Conservation (phyloP, 1,140 invertebrate species). For the Hylaeus anthracinus region DNA sequence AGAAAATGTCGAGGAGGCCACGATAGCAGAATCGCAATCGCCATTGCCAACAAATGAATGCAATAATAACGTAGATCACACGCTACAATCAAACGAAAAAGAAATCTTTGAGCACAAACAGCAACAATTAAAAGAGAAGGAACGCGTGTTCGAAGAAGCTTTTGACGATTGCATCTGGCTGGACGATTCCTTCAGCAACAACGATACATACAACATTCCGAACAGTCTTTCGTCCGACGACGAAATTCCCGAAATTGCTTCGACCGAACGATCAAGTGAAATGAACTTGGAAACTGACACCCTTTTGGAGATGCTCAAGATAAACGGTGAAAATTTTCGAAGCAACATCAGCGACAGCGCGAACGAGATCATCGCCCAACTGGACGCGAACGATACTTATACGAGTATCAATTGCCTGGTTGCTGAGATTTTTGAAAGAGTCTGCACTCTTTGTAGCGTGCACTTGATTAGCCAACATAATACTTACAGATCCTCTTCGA, state of each 20-base stretch:
- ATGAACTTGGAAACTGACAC: slow-evolving; percentile 63
- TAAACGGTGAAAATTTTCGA: slow-evolving; percentile 67
- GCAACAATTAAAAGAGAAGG: not conserved
- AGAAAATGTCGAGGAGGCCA: not conserved
- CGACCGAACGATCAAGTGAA: slow-evolving; percentile 63
- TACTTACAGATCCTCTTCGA: not conserved
- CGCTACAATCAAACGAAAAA: not conserved
- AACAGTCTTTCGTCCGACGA: not conserved
- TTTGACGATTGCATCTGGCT: not conserved
- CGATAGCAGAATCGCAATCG: not conserved
- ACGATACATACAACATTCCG: not conserved
- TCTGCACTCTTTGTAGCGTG: slow-evolving; percentile 20
- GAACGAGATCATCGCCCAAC: slow-evolving; percentile 73
- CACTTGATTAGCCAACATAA: not conserved
- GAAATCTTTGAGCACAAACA: not conserved
- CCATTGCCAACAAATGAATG: not conserved
- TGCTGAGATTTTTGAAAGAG: slow-evolving; percentile 64
- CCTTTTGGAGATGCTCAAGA: slow-evolving; percentile 62
- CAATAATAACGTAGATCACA: not conserved
- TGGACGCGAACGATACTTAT: slow-evolving; percentile 64
- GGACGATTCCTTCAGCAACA: not conserved
- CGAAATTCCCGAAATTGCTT: slow-evolving; percentile 1
- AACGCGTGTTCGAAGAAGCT: not conserved
- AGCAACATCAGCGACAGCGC: slow-evolving; percentile 71
- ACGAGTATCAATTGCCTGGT: slow-evolving; percentile 64